Base-by-base conservation (phyloP, 2,888 invertebrate species). In the Sinelater perroti region DNA sequence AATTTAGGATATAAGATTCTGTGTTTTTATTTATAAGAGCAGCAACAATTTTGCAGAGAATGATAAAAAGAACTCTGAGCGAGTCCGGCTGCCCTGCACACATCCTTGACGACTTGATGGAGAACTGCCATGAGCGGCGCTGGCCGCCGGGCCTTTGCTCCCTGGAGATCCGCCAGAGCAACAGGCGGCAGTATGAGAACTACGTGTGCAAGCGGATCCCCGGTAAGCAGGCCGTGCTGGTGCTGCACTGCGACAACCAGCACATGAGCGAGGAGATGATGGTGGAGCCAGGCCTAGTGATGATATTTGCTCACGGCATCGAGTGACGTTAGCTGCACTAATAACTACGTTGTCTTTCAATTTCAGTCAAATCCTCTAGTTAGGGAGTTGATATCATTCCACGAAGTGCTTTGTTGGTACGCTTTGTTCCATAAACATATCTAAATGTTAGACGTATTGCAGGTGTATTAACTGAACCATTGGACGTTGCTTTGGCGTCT, bases 221-320 rank as follows among this genome's bases (percentile, higher is more conserved):
- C 49, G 95, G 93, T 61, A 95, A 95, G 77, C 96, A 97, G 79
- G 97, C 97, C 4, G 97, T 97, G 52, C 83, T 97, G 62, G 96
- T 97, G 26, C 85, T 97, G 65, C 91, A 93, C 60, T 95, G 95
- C 77, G 97, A 97, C 80, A 97, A 97, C 77, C 84, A 88, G 2
- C 97, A 97, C 76, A 95, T 97, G 84, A 90, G 93, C 54, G 95
- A 95, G 63, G 95, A 97, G 70, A 93, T 97, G 87, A 95, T 97
- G 87, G 86, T 94, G 30, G 95, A 96, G 69, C 97, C 97, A 0
- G 97, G 97, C 1, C 85, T 97, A 64, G 96, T 97, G 46, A 96
- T 97, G 96, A 97, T 97, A 73, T 97, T 97, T 80, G 97, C 97
- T 59, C 97, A 97, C 79, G 97, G 97, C 61, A 95, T 97, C 68